Evolutionary conservation across 2,113 vertebrate genomes (phyloP), one percentile per base, ranked within the genome.

Genomic region (Perca fluviatilis): DNA sequence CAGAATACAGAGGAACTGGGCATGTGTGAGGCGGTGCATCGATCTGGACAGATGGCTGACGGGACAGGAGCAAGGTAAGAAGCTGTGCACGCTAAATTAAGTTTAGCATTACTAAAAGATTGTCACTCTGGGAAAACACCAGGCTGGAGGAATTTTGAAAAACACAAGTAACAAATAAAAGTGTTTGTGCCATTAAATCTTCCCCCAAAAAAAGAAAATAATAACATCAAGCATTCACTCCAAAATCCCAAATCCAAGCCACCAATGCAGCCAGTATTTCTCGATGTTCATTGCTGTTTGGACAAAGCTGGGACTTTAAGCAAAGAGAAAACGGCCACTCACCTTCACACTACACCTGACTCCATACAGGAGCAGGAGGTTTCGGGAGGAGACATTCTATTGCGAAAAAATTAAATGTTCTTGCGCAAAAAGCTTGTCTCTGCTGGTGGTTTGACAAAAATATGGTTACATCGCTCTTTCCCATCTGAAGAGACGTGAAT

Each of bases 41-140:
- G 62, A 77, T 75, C 56, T 85, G 84, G 76, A 82, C 87, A 88
- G 87, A 92, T 93, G 90, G 88, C 86, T 49, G 61, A 79, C 88
- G 65, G 89, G 89, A 85, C 85, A 46, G 77, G 77, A n/a, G 83
- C 62, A 68, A 73, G 75, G 80, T 47, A 75, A 75, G 78, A 78
- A 91, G 90, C 88, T 89, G 85, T 64, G 84, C 46, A 67, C 80
- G 79, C 68, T 74, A 82, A 88, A 88, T 78, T 79, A 88, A 87
- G 75, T 84, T 84, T 54, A 76, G 33, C 68, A 58, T 63, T 16
- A 54, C 11, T 58, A 70, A 82, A 79, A 82, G n/a, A n/a, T 8
- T 81, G 82, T 84, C 82, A 80, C 76, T 56, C 49, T 33, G 66
- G 54, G 64, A 47, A 73, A 79, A 67, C 40, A 63, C 13, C 7